Evolutionary conservation across 2,797 vertebrate genomes (phyloP), one percentile per base, ranked within the genome.

Genomic region (Hoplostethus mediterraneus): DNA sequence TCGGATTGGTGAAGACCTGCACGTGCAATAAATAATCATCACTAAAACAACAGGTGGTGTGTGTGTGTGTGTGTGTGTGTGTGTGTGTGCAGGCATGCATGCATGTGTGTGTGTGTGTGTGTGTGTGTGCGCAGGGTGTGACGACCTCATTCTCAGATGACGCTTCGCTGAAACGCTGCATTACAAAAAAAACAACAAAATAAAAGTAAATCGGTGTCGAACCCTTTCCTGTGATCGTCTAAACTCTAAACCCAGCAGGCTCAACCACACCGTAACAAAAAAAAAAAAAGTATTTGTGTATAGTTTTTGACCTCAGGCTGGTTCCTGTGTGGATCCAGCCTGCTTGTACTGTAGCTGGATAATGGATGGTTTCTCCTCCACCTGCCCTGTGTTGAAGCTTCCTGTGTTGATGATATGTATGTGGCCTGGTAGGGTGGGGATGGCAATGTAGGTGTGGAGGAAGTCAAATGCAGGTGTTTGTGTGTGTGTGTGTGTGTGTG

Each of bases 351-450:
- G 75, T 36, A 79, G 83, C 68, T 64, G 61, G 61, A 82, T 92
- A 90, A 92, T 93, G 80, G 82, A 80, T 25, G 89, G 80, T 91
- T 92, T 86, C 84, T 67, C 56, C 80, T 84, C 71, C 87, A 90
- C 86, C 86, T 90, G 86, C 76, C 76, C 80, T 77, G 71, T 38
- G 79, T 81, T 8, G 38, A 64, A 56, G 76, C 89, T 91, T 92
- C 89, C 92, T 92, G 91, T 88, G 85, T 86, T 91, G 91, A 91
- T 92, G 85, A 91, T 90, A 90, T 86, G 86, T 85, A 83, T 90
- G 82, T 47, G 75, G 78, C 67, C 76, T 30, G 31, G 56, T 81
- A 79, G 81, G 89, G 86, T 85, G 90, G 79, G 81, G 83, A 85
- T 86, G 81, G 90, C 86, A 87, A 85, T 87, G 80, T 87, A 84